phyloP scores from a whole-genome alignment of 2,113 vertebrate species.

The Cranoglanis bouderius region DNA sequence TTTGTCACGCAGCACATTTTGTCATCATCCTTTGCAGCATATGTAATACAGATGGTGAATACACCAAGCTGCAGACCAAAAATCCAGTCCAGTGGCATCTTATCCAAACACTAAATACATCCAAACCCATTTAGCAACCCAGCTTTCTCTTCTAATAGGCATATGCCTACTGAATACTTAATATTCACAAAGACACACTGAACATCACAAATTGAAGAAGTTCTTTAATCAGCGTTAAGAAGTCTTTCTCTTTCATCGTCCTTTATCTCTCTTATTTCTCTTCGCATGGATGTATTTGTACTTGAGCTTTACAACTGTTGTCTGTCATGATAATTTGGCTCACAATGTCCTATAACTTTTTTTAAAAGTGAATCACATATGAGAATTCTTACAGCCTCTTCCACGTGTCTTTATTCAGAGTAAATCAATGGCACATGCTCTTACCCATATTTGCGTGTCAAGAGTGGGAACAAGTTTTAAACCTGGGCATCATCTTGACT shows the following conservation, averaged over 20 bases:
- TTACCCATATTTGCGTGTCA: neutral
- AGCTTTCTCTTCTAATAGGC: neutral
- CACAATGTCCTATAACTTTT: neutral
- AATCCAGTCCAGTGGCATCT: neutral
- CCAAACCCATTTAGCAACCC: neutral
- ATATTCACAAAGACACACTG: neutral
- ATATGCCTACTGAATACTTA: neutral
- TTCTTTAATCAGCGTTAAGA: neutral
- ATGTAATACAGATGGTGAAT: constrained; percentile 23
- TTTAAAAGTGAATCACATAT: neutral
- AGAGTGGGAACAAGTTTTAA: neutral
- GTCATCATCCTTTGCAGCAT: constrained; percentile 1
- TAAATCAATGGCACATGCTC: neutral
- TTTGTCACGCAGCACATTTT: constrained; percentile 25
- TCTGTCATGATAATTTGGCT: neutral
- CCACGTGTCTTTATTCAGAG: constrained; percentile 7
- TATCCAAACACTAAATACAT: constrained; percentile 18
- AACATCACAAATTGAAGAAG: neutral
- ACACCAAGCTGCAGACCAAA: neutral
- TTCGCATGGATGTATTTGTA: neutral
- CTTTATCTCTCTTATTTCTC: neutral
- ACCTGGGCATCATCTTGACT: constrained; percentile 4
- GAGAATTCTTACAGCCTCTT: neutral
- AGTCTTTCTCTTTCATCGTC: neutral
- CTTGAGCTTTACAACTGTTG: neutral